phyloP scores from a whole-genome alignment of 2,113 vertebrate species.

The Vidua chalybeata region DNA sequence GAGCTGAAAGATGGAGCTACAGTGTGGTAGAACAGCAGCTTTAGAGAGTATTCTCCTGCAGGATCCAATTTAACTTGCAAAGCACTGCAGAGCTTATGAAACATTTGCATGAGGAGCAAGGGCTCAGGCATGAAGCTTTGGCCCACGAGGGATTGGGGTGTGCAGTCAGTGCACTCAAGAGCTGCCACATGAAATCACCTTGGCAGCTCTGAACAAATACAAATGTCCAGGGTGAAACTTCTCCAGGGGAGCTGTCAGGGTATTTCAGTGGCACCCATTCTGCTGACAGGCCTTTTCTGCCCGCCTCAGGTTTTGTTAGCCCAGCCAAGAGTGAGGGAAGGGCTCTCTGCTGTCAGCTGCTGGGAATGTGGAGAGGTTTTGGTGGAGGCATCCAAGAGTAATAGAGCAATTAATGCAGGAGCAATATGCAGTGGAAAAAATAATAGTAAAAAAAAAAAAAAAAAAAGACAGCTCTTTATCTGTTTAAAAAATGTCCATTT shows the following conservation, averaged over 20 bases:
- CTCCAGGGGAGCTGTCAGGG: background rate
- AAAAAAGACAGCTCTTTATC: background rate
- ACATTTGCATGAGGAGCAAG: background rate
- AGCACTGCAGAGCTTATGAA: background rate
- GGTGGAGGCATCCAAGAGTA: background rate
- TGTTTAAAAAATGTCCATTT: background rate
- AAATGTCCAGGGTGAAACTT: background rate
- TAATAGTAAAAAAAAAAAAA: background rate
- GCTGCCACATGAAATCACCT: background rate
- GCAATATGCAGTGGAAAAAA: background rate
- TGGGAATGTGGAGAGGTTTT: background rate
- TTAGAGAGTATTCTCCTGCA: background rate
- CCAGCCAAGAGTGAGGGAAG: background rate
- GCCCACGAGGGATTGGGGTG: rapidly evolving
- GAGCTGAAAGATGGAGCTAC: background rate
- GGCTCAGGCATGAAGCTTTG: background rate
- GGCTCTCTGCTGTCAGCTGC: background rate
- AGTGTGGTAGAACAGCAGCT: background rate
- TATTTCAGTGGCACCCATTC: rapidly evolving
- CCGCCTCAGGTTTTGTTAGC: background rate
- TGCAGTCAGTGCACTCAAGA: rapidly evolving
- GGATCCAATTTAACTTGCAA: background rate
- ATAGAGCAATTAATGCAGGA: background rate
- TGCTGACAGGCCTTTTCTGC: background rate
- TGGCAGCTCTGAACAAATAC: background rate